Evolutionary conservation across 2,888 invertebrate genomes (phyloP), one percentile per base, ranked within the genome.

Genomic region (Brachyopa scutellaris): DNA sequence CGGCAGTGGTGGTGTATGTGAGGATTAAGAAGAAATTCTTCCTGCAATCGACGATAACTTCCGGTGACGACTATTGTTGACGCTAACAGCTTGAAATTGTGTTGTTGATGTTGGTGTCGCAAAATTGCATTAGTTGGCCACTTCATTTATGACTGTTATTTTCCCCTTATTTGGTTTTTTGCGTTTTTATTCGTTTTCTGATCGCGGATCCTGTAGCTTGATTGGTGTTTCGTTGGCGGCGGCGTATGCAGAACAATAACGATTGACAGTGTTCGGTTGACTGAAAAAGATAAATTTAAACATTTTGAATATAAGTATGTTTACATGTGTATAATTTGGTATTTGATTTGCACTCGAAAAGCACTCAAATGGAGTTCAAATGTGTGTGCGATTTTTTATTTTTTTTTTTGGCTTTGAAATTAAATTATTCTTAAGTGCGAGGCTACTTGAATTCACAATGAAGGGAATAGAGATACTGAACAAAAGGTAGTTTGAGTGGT

Each of bases 141-240:
- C 78, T 72, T 78, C 78, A 78, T 78, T 78, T 78, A 78, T 64
- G 36, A 59, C 29, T 78, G 11, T 38, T 55, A 26, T 33, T 57
- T 8, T 49, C 55, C 29, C 33, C 9, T 49, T 36, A 57, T 38
- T 73, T 26, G 3, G n/a, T n/a, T n/a, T 29, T 33, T 59, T 59
- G 40, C 17, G n/a, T 51, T 40, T 47, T 23, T 31, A 53, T 29
- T 51, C n/a, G 49, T 38, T 0, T 47, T 33, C 3, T 3, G 9
- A 7, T 33, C 13, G 7, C 8, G 33, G 36, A 21, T 36, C 13
- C 11, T 61, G 2, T 8, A 19, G 11, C 17, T 29, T 31, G 11
- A 1, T 31, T 42, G 59, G 6, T 23, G n/a, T 21, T 21, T 62
- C 33, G 31, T 36, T 62, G 31, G 33, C 62, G 8, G n/a, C n/a